Conservation (phyloP, 2,113 vertebrate species). For the Dryoscopus gambensis region DNA sequence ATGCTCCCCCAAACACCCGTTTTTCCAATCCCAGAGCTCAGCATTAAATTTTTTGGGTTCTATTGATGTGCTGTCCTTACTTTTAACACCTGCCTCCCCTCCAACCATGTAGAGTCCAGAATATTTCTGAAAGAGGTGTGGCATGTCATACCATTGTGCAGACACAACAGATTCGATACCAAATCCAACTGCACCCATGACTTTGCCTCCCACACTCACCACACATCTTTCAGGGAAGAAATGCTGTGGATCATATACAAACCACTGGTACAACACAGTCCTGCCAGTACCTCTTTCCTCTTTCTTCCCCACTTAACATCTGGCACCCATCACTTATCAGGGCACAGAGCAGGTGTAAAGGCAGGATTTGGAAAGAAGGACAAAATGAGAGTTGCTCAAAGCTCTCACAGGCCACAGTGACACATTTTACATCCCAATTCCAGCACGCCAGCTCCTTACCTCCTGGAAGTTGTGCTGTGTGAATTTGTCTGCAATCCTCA, state of each 20-base stretch:
- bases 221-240: neutral
- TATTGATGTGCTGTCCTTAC: neutral
- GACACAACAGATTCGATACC: neutral
- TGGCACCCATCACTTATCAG: neutral
- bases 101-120: neutral
- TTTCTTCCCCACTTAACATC: neutral
- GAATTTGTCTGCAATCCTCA: constrained; percentile 97
- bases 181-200: neutral
- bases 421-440: neutral
- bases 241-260: neutral
- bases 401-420: neutral
- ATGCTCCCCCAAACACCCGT: neutral
- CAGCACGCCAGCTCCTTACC: constrained; percentile 68
- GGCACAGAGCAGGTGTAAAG: neutral
- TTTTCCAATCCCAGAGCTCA: neutral
- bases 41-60: neutral
- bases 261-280: neutral
- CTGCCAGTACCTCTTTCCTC: neutral
- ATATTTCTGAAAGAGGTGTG: neutral
- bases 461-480: constrained; percentile 99
- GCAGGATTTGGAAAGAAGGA: neutral
- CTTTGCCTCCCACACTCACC: neutral
- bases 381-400: neutral
- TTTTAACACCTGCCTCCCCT: neutral
- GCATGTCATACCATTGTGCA: neutral